Conservation (phyloP, 2,888 invertebrate genomes). For the Chrysodeixis includens region DNA sequence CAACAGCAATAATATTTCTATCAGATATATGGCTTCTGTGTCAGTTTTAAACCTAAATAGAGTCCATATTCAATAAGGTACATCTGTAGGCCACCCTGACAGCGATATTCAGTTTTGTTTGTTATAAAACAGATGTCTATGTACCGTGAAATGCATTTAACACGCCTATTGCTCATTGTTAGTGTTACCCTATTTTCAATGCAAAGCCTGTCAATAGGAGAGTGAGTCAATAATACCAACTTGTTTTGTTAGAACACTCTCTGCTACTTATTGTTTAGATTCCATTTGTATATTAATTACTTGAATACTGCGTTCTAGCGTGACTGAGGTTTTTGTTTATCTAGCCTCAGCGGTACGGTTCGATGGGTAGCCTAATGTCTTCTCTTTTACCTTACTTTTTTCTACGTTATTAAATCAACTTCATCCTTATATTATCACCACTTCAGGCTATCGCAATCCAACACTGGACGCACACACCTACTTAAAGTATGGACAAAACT, state of each 20-base stretch:
- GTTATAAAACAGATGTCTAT: conserved; percentile 26
- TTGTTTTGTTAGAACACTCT: conserved; percentile 29
- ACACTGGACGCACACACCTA: too few species aligned
- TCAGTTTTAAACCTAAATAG: too few species aligned
- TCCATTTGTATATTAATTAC: conserved; percentile 19
- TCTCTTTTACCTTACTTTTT: too few species aligned
- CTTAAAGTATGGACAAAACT: too few species aligned
- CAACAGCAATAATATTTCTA: too few species aligned
- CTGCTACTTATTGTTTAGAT: conserved; percentile 31
- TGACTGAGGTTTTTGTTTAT: background rate
- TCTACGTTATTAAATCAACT: too few species aligned
- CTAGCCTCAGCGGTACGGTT: background rate
- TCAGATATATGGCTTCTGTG: too few species aligned
- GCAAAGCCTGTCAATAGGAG: conserved; percentile 38
- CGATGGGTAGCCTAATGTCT: too few species aligned
- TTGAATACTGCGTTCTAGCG: conserved; percentile 10
- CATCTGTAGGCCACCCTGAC: conserved; percentile 12
- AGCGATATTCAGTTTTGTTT: conserved; percentile 5
- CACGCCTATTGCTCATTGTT: conserved; percentile 22
- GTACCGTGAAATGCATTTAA: conserved; percentile 39
- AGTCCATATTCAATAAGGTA: too few species aligned
- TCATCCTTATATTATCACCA: too few species aligned
- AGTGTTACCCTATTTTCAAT: conserved; percentile 48
- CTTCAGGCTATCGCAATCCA: too few species aligned
- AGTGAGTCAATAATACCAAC: conserved; percentile 36